Evolutionary conservation across 1,140 invertebrate species (phyloP).

Genomic region (Drosophila varians): DNA sequence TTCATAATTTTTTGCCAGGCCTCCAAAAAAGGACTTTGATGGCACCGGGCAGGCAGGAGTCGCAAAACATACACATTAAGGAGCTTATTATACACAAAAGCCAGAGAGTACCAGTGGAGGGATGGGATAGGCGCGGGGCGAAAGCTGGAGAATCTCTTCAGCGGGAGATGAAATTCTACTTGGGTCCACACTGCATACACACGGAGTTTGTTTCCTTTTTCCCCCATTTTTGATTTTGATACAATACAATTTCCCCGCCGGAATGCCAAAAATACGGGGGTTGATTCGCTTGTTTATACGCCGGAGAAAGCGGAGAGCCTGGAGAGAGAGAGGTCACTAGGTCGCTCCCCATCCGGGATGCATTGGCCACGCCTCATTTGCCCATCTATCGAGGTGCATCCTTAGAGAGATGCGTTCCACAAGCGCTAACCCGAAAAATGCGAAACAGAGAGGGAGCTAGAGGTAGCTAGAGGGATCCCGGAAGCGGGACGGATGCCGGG

Average conservation of each 20-base stretch:
- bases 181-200: constrained; percentile 31
- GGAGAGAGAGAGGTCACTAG: constrained; percentile 44
- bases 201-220: constrained; percentile 5
- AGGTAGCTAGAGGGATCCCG: not conserved
- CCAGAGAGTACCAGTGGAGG: not conserved
- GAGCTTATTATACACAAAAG: constrained; percentile 51
- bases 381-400: constrained; percentile 61
- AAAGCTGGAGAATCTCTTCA: not conserved
- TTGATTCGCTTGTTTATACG: constrained; percentile 27
- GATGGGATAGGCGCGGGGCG: not conserved
- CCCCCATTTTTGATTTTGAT: not conserved
- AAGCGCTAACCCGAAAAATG: constrained; percentile 6
- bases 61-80: constrained; percentile 19
- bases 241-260: constrained; percentile 43
- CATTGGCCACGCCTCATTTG: constrained; percentile 68
- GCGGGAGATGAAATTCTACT: not conserved
- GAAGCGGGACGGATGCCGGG: constrained; percentile 10
- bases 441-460: not conserved
- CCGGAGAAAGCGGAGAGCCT: not conserved
- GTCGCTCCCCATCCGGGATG: constrained; percentile 46
- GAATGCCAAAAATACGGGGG: constrained; percentile 17
- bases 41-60: constrained; percentile 42
- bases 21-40: constrained; percentile 25
- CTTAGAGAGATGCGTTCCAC: constrained; percentile 66
- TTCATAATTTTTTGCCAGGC: not conserved